These are phyloP conservation scores for Pollenia griseotomentosa DNA, from an alignment of 2,888 invertebrate species.

Conservation along the genomic window DNA sequence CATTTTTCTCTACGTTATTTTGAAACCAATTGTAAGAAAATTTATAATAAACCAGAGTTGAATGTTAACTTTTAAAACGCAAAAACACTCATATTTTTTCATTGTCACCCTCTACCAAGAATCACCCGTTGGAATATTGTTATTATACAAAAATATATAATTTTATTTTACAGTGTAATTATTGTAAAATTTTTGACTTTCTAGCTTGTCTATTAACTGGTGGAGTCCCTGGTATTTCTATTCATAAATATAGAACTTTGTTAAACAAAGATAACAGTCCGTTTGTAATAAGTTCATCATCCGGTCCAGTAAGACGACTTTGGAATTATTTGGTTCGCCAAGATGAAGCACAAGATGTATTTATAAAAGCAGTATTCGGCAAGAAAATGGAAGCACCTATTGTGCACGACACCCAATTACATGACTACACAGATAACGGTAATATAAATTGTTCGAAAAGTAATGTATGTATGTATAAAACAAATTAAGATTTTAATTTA, in stretches of 20 bases:
- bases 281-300: constrained; percentile 90
- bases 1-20: too few species aligned
- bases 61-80: too few species aligned
- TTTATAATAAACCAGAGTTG: too few species aligned
- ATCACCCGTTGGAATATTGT: too few species aligned
- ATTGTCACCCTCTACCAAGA: too few species aligned
- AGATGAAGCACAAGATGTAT: constrained; percentile 96
- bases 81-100: too few species aligned
- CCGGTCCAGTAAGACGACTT: constrained; percentile 91
- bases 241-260: constrained; percentile 96
- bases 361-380: constrained; percentile 97
- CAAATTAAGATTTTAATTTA: too few species aligned
- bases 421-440: constrained; percentile 65
- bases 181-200: neutral
- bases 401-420: constrained; percentile 28
- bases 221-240: constrained; percentile 90
- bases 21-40: too few species aligned
- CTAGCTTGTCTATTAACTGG: constrained; percentile 93
- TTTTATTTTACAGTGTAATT: neutral
- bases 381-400: constrained; percentile 79
- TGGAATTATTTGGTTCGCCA: constrained; percentile 98
- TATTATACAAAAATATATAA: too few species aligned
- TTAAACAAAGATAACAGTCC: constrained; percentile 97
- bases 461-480: too few species aligned
- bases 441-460: constrained; percentile 16